These are phyloP conservation scores for Hemiprocne comata DNA, from an alignment of 2,113 vertebrate species.

Conservation along the genomic window DNA sequence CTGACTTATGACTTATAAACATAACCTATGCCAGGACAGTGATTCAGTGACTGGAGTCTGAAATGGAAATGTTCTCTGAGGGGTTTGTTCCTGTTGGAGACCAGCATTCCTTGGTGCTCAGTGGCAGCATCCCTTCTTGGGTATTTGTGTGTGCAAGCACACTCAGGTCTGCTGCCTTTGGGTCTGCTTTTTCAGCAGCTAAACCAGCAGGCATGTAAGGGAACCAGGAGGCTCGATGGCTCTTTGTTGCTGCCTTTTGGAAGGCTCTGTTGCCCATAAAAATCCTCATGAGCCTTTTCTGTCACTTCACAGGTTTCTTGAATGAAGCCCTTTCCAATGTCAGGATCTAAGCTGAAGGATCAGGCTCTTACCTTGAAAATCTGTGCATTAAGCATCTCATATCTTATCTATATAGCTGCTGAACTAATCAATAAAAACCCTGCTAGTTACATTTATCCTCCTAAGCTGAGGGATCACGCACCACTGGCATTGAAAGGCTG, in stretches of 20 bases:
- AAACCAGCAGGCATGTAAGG: neutral
- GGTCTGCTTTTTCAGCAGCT: neutral
- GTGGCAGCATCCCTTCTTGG: neutral
- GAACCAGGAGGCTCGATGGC: neutral
- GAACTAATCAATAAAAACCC: slow-evolving; percentile 1
- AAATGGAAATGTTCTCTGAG: neutral
- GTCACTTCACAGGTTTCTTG: neutral
- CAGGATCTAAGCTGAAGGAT: neutral
- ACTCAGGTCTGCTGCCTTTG: neutral
- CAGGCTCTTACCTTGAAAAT: slow-evolving; percentile 10
- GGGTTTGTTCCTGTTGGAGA: neutral
- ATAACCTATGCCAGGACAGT: neutral
- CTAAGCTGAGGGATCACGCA: neutral
- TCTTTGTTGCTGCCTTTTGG: neutral
- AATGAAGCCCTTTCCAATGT: neutral
- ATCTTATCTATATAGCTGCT: neutral
- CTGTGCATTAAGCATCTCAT: neutral
- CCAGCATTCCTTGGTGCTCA: accelerated
- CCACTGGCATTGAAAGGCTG: slow-evolving; percentile 36
- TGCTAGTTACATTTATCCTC: neutral
- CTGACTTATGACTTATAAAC: neutral
- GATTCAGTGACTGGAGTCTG: neutral
- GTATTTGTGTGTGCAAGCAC: neutral
- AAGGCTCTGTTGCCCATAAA: neutral
- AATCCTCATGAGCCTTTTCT: neutral